Base-by-base conservation (phyloP, 2,797 vertebrate species). In the Paguma larvata region DNA sequence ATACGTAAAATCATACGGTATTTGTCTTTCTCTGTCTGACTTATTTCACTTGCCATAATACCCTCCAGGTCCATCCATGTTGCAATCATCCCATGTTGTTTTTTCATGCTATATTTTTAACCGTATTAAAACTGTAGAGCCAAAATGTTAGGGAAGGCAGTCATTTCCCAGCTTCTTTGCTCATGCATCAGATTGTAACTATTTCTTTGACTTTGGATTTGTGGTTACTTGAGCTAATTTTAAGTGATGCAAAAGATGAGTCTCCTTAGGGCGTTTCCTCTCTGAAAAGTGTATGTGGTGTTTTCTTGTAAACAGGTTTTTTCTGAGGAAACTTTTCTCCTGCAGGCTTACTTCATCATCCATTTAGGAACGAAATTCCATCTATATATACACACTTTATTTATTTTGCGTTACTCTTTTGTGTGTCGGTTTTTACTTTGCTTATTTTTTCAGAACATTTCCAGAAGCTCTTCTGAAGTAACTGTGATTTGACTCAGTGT, bases 171-270 rank as follows among this genome's bases (percentile, higher is more conserved):
- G 56, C 86, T 95, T 95, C 97, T 95, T 32, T 86, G n/a, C 51
- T 30, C 88, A 53, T 97, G 97, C 98, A 89, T 77, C 97, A 97
- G 27, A 68, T 2, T n/a, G 34, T 41, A 88, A 51, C 91, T 98
- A 87, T 98, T 94, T 97, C 95, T 97, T 89, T 97, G 51, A 23
- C 30, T 95, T 13, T 8, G 97, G 87, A 92, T 91, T 96, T 97
- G 96, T 94, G 97, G 97, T 96, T 98, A 98, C 93, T 96, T 67
- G 75, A 95, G 87, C 78, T 89, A 32, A 82, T 96, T 93, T 93
- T 87, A 90, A 96, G 68, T 97, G 95, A 96, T 97, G 97, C 97
- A 95, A 97, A 97, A 97, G 97, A 91, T 98, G 98, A 98, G 93
- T 98, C 97, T 98, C 46, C 30, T 70, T 95, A 97, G 97, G 73